Evolutionary conservation across 2,888 invertebrate species (phyloP).

Genomic region (Darwinula stevensoni): DNA sequence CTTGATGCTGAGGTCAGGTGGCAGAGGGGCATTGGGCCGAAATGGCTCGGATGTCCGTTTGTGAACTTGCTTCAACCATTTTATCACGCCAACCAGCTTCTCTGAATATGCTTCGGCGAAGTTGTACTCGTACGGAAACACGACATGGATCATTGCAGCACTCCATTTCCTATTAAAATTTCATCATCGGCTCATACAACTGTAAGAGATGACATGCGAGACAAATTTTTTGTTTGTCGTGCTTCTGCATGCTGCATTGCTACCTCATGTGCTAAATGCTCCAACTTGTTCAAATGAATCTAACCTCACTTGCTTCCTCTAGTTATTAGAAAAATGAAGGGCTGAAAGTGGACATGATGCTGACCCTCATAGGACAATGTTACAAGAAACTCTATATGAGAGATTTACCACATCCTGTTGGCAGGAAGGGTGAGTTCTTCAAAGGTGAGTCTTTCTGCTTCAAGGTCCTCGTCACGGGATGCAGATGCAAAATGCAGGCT

Average conservation of each 20-base stretch:
- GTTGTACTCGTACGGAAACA: conserved; percentile 57
- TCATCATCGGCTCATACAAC: no score
- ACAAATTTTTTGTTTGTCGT: no score
- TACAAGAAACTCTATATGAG: no score
- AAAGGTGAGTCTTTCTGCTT: conserved; percentile 37
- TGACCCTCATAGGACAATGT: no score
- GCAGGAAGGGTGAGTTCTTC: conserved; percentile 35
- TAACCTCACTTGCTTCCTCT: no score
- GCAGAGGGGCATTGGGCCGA: conserved; percentile 35
- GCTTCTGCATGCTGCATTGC: no score
- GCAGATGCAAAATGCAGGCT: conserved; percentile 31
- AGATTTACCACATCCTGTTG: conserved; percentile 35
- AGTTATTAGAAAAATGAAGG: no score
- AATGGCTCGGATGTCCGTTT: conserved; percentile 29
- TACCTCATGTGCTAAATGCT: no score
- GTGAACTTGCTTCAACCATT: conserved; percentile 75
- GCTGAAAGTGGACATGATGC: no score
- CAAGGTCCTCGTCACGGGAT: conserved; percentile 28
- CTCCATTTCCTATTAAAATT: conserved; percentile 7
- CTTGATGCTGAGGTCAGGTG: conserved; percentile 65
- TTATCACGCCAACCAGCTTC: conserved; percentile 60
- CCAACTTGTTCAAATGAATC: no score
- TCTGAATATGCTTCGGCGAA: conserved; percentile 66
- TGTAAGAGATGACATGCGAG: no score
- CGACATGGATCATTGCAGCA: conserved; percentile 10